Base-by-base conservation (phyloP, 1,140 invertebrate species). In the Rhopalosiphum maidis region DNA sequence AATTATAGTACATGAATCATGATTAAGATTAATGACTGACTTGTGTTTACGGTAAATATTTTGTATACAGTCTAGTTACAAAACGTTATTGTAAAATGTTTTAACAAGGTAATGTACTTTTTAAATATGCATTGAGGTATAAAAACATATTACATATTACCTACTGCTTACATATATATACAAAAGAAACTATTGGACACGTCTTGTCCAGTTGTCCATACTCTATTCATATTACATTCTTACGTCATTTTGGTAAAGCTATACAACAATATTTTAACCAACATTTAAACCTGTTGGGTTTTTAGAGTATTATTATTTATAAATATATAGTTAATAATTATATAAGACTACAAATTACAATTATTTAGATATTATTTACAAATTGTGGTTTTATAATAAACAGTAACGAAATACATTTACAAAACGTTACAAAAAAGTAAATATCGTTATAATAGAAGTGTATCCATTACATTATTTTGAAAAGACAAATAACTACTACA, bases 21-120 rank as follows among this genome's bases (percentile, higher is more conserved):
- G 60, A n/a, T 77, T n/a, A n/a, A n/a, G 60, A 21, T 77, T 77
- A 77, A 77, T 5, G 30, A 77, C 23, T 77, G 15, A 68, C n/a
- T 77, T 77, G 11, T 68, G 30, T 68, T 77, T 77, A 77, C 60
- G n/a, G 60, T 77, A 77, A 77, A 77, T 77, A 77, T 77, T n/a
- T 77, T n/a, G 23, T n/a, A 41, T 41, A n/a, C n/a, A 77, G n/a
- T 77, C n/a, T 77, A 18, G 48, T 51, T 77, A 77, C 60, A n/a
- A 77, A 8, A 35, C 4, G 30, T 68, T 68, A n/a, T 68, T n/a
- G 30, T n/a, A 77, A 77, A n/a, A 77, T 23, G 60, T 35, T 77
- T 77, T n/a, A 77, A n/a, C 30, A 18, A 18, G n/a, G 60, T 7
- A 18, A n/a, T 18, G 0, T n/a, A n/a, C 15, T 2, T 77, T n/a